Base-by-base conservation (phyloP, 1,140 invertebrate species). In the Maconellicoccus hirsutus region DNA sequence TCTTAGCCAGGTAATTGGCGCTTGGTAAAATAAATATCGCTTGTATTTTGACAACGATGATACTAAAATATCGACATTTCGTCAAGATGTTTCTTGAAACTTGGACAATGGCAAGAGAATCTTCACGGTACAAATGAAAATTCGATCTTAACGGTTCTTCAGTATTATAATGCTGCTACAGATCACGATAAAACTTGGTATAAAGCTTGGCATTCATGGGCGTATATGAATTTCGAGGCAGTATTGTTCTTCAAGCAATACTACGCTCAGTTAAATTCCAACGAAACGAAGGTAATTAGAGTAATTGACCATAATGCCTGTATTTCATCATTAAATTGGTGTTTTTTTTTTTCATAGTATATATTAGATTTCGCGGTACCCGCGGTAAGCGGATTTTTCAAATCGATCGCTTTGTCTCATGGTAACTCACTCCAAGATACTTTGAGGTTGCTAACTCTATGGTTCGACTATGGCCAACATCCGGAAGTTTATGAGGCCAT, bases 341-440 rank as follows among this genome's bases (percentile, higher is more conserved):
- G n/a, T 12, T 42, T 52, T 26, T n/a, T 70, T 10, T 70, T 25
- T 52, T 21, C 29, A 0, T 79, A 86, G 59, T 86, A 86, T 72
- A 87, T 92, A 19, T 85, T 86, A 21, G 84, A 88, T 25, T 94
- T 94, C 78, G 94, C 94, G 1, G 92, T 98, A 1, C 89, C 92
- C 1, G 96, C 97, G 0, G 92, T 99, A 0, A 87, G 93, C 77
- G 97, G 96, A 21, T 99, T 99, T 80, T 94, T 97, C 77, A 88
- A 89, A 39, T 98, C 96, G 0, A 98, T 99, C 22, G 89, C 93
- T 70, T 80, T 99, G 6, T 91, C 91, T 1, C 87, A 90, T 72
- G 93, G 94, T 0, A 97, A 91, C 79, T 96, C 94, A 1, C 82
- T 99, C n/a, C 97, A 99, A 82, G 97, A 99, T 77, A 99, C 96